Conservation (phyloP, 2,888 invertebrate genomes). For the Hetaerina titia region DNA sequence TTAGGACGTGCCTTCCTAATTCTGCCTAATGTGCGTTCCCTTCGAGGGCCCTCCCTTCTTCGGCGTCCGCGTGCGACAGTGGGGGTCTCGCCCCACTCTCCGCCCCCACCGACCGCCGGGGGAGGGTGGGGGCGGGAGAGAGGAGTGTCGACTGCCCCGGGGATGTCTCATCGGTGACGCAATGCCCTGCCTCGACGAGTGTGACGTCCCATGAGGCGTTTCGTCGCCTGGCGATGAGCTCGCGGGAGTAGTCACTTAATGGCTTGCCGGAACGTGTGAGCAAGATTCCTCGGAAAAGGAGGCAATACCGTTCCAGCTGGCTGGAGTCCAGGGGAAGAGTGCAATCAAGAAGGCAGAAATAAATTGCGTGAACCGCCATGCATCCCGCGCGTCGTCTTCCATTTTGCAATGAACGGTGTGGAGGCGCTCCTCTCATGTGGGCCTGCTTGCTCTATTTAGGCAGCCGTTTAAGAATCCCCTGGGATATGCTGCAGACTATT, state of each 20-base stretch:
- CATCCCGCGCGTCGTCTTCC: background rate
- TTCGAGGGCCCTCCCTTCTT: too few species aligned
- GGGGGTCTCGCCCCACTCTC: too few species aligned
- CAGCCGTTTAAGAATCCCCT: background rate
- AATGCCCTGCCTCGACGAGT: background rate
- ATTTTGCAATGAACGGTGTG: background rate
- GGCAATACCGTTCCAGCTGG: constrained; percentile 11
- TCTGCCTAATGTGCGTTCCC: too few species aligned
- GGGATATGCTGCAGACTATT: too few species aligned
- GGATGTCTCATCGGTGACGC: background rate
- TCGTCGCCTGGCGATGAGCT: background rate
- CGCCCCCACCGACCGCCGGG: background rate
- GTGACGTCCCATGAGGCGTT: background rate
- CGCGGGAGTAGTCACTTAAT: background rate
- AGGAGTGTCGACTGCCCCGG: too few species aligned
- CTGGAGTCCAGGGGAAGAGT: background rate
- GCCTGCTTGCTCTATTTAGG: background rate
- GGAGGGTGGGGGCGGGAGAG: background rate
- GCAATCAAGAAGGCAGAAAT: background rate
- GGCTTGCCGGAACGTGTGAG: background rate
- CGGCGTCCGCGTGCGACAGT: background rate
- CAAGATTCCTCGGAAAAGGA: background rate
- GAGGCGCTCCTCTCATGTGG: background rate
- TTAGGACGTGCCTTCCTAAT: too few species aligned
- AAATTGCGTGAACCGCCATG: background rate